Evolutionary conservation across 2,113 vertebrate genomes (phyloP).

Genomic region (Gnathonemus echidnorhynchus): DNA sequence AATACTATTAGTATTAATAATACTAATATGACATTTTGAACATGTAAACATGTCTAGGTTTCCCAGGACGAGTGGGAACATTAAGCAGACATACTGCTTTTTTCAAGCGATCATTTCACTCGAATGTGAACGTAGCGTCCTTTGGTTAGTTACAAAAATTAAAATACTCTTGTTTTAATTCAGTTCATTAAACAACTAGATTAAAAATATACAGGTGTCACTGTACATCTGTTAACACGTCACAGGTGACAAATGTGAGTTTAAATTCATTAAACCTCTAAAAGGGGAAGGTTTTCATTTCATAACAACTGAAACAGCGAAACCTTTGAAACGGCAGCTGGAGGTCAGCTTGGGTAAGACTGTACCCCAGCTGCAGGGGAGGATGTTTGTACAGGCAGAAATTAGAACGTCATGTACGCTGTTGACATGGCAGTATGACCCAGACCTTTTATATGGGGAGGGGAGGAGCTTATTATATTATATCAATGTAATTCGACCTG

Average conservation of each 20-base stretch:
- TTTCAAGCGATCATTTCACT: not conserved
- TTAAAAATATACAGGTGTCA: not conserved
- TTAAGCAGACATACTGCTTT: not conserved
- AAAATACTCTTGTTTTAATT: not conserved
- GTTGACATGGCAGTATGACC: constrained; percentile 29
- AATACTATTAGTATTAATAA: no score
- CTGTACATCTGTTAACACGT: not conserved
- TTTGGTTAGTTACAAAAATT: not conserved
- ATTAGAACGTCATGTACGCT: constrained; percentile 57
- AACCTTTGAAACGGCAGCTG: not conserved
- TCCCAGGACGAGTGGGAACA: no score
- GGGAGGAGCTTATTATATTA: not conserved
- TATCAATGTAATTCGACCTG: not conserved
- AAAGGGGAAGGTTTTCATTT: not conserved
- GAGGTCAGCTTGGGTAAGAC: not conserved
- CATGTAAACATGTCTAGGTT: no score
- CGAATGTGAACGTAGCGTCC: not conserved
- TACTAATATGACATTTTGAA: no score
- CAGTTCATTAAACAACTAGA: not conserved
- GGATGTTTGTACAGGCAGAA: constrained; percentile 51
- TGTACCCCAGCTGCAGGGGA: constrained; percentile 39
- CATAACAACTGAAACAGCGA: not conserved
- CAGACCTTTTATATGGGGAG: not conserved
- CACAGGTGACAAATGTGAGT: not conserved
- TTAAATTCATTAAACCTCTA: not conserved